Conservation (phyloP, 1,140 invertebrate genomes). For the Drosophila kikkawai region DNA sequence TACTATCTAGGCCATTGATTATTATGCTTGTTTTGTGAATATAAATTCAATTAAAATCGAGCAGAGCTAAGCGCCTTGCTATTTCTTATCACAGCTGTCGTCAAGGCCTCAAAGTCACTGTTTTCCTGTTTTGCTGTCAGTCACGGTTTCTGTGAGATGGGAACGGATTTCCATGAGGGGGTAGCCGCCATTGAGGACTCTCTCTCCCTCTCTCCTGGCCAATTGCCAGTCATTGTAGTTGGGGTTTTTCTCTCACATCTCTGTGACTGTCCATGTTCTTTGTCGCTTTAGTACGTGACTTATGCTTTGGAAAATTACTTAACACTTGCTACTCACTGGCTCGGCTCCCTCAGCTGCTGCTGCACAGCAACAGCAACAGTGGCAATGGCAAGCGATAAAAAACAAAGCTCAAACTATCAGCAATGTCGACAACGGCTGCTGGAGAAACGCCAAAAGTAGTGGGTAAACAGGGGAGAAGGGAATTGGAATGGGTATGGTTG, state of each 20-base stretch:
- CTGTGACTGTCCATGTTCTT: slow-evolving; percentile 3
- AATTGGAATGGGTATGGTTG: not conserved
- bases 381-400: slow-evolving; percentile 43
- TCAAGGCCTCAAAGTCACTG: slow-evolving; percentile 9
- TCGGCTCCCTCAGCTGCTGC: slow-evolving; percentile 8
- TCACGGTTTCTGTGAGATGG: not conserved
- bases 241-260: slow-evolving; percentile 12
- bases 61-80: not conserved
- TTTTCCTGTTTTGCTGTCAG: not conserved
- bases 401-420: slow-evolving; percentile 58
- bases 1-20: not conserved
- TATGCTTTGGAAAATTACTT: slow-evolving; percentile 72
- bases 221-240: slow-evolving; percentile 42
- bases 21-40: not conserved
- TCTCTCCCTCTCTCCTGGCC: slow-evolving; percentile 25
- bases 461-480: not conserved
- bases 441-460: slow-evolving; percentile 55
- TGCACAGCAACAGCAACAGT: slow-evolving; percentile 2
- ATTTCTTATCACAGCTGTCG: slow-evolving; percentile 3
- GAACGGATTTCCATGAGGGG: slow-evolving; percentile 4
- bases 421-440: slow-evolving; percentile 28
- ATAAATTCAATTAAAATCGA: not conserved
- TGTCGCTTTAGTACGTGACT: slow-evolving; percentile 70
- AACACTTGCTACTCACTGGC: slow-evolving; percentile 56
- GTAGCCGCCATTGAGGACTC: not conserved